Evolutionary conservation across 1,140 invertebrate species (phyloP).

Genomic region (Halesus radiatus): DNA sequence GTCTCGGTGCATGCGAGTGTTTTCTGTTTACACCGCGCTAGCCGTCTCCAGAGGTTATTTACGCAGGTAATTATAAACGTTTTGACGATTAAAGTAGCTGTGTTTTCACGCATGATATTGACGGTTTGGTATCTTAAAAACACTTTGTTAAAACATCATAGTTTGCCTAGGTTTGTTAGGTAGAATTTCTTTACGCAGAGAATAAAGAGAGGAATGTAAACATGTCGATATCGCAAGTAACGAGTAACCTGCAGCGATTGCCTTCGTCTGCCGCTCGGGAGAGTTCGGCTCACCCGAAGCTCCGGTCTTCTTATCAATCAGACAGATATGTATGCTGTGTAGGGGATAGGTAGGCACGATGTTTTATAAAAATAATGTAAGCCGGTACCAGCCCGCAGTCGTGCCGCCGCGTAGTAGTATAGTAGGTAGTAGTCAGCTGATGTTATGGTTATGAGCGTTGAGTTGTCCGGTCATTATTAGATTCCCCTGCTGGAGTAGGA

Average conservation of each 20-base stretch:
- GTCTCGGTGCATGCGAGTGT: background rate
- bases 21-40: background rate
- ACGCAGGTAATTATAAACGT: background rate
- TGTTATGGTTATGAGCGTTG: background rate
- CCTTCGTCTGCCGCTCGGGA: background rate
- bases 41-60: background rate
- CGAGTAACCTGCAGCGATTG: background rate
- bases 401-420: background rate
- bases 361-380: too few species aligned
- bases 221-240: background rate
- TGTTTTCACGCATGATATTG: too few species aligned
- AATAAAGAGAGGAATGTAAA: too few species aligned
- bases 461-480: slow-evolving; percentile 7
- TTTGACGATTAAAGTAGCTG: too few species aligned
- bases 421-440: background rate
- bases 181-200: too few species aligned
- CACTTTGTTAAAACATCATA: too few species aligned
- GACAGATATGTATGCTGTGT: background rate
- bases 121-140: too few species aligned
- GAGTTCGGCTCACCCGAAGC: background rate
- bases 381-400: too few species aligned
- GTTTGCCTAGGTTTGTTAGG: too few species aligned
- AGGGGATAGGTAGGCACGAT: too few species aligned
- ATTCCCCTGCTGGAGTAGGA: slow-evolving; percentile 10
- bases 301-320: background rate